Conservation (phyloP, 2,113 vertebrate genomes). For the Brienomyrus longianalis region DNA sequence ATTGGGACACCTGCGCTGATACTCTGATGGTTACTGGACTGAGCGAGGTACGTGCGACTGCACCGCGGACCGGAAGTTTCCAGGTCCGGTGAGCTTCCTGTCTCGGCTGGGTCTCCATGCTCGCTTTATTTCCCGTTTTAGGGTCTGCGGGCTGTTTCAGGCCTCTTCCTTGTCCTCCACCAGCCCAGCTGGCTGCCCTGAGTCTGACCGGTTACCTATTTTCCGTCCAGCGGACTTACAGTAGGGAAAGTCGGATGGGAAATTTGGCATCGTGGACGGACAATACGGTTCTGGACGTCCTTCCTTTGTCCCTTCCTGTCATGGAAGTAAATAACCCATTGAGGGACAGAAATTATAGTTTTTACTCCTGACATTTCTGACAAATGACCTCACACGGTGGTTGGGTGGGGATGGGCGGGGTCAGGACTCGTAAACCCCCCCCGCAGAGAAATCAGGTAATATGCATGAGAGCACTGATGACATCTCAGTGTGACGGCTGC, state of each 20-base stretch:
- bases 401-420: background rate
- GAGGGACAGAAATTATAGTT: background rate
- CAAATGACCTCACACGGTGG: slow-evolving; percentile 50
- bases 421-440: background rate
- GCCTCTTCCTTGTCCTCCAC: background rate
- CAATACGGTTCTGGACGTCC: background rate
- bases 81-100: background rate
- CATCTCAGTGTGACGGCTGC: slow-evolving; percentile 9
- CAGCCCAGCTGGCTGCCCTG: background rate
- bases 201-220: background rate
- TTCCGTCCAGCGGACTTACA: background rate
- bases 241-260: background rate
- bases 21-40: background rate
- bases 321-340: background rate
- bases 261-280: background rate
- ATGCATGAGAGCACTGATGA: slow-evolving; percentile 39
- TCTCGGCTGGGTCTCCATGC: background rate
- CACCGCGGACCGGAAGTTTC: background rate
- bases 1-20: background rate
- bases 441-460: slow-evolving; percentile 33
- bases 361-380: slow-evolving; percentile 33
- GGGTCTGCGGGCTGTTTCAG: background rate
- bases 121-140: background rate
- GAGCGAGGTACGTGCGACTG: background rate
- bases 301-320: background rate